Base-by-base conservation (phyloP, 2,888 invertebrate genomes). In the Polyommatus icarus region DNA sequence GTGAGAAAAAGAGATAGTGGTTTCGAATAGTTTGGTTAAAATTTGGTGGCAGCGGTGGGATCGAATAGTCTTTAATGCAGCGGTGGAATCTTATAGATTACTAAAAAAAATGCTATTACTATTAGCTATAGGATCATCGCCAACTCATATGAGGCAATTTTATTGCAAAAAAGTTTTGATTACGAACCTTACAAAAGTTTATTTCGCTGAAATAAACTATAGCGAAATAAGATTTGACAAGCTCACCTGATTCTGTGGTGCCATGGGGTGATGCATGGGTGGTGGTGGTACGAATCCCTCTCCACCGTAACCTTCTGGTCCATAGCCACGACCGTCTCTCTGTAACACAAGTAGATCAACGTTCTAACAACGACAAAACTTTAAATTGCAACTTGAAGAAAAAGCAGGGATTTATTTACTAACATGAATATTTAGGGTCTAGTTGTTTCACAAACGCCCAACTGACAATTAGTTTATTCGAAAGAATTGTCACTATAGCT, bases 191-290 rank as follows among this genome's bases (percentile, higher is more conserved):
- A 18, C 18, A 54, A 54, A 54, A 54, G 15, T 4, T 18, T 18
- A 54, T 54, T 54, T 18, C 54, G 18, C 12, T 54, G 5, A 12
- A 4, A 54, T 3, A 54, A 15, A 18, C 5, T 15, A 15, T 12
- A 54, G 54, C 54, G 18, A 15, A 18, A 18, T 18, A 54, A 54
- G 54, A 50, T 67, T 77, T 71, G 71, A 46, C 18, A n/a, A 32
- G 36, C 67, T 78, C 80, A 93, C 92, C 91, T 93, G 93, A 81
- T 91, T 92, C 84, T 92, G 95, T 80, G 95, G 94, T 78, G 91
- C 88, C 89, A 95, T 93, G 8, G 94, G 92, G 81, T 94, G 94
- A 80, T 94, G 93, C 90, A 93, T 92, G 1, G 92, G 93, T 0
- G 92, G 92, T 1, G 90, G 93, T 0, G 91, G 94, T 1, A 88